phyloP scores from a whole-genome alignment of 2,113 vertebrate species.

The Tympanuchus pallidicinctus region DNA sequence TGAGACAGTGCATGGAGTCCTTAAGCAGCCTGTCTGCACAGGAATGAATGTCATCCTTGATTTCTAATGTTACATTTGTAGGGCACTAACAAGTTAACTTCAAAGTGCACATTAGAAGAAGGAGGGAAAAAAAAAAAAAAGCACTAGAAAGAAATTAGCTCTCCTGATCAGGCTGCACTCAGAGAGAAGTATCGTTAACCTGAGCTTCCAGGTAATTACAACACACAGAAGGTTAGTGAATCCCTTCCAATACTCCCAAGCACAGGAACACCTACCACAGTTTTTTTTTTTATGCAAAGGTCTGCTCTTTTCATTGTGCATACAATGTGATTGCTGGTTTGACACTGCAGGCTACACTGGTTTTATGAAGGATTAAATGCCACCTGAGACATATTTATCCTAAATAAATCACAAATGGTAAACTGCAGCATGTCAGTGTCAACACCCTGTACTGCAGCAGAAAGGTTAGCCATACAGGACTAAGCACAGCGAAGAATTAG shows the following conservation, averaged over 20 bases:
- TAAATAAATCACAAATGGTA: conserved; percentile 84
- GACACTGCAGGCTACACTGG: conserved; percentile 84
- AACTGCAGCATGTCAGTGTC: conserved; percentile 82
- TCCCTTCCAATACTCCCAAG: conserved; percentile 55
- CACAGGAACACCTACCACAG: conserved; percentile 57
- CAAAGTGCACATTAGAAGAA: conserved; percentile 16
- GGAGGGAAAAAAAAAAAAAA: not conserved
- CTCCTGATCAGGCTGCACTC: conserved; percentile 14
- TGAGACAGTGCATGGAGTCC: not conserved
- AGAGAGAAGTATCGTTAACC: conserved; percentile 51
- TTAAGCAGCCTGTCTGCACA: not conserved
- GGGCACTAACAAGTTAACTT: conserved; percentile 41
- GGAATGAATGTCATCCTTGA: not conserved
- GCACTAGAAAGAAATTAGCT: conserved; percentile 22
- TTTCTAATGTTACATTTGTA: conserved; percentile 7
- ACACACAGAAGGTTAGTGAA: conserved; percentile 34
- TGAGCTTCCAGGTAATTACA: conserved; percentile 63
- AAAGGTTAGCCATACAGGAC: conserved; percentile 82
- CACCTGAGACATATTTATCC: conserved; percentile 84
- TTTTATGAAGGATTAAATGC: conserved; percentile 86
- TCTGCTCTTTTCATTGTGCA: conserved; percentile 81
- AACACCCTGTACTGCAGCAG: conserved; percentile 76
- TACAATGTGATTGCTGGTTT: conserved; percentile 82
- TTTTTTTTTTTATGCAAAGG: conserved; percentile 68
- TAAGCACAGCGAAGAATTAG: conserved; percentile 71